Evolutionary conservation across 2,797 vertebrate species (phyloP), one percentile per base, ranked within the genome.

Genomic region (Brotula barbata): DNA sequence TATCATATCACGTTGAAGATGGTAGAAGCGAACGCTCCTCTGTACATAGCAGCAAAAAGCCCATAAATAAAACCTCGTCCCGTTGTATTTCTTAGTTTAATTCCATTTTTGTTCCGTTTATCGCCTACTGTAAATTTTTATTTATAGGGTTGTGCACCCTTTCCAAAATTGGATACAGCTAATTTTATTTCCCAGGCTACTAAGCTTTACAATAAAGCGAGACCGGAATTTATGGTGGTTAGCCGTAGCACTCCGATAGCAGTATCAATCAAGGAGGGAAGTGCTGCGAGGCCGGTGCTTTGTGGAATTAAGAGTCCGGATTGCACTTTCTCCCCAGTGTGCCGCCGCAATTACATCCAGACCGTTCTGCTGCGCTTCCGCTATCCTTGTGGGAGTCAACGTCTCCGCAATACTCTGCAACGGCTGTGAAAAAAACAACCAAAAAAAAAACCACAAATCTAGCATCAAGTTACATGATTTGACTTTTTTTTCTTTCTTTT

Each of bases 111-210:
- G 39, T 23, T n/a, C n/a, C 42, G 10, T 85, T 86, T 84, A 84
- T 84, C 67, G 63, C 78, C 68, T 13, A 61, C 74, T 53, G 76
- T 85, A 84, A 87, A 85, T 66, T 49, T 48, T 78, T 75, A 81
- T 86, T 87, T 78, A 82, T 72, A 14, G 71, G 22, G 51, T 78
- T 62, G 56, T 31, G 64, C 55, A 36, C 31, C 68, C 51, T 48
- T 64, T 73, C 80, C 80, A 83, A 80, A 85, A 80, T 77, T 67
- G 71, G 77, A 85, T 72, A 74, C 58, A 70, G 81, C 81, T 88
- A 79, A 86, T 88, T 88, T 85, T 87, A 89, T 89, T 87, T 85
- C 79, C 64, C 2, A 48, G 72, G 69, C 77, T 72, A 71, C 85
- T 87, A 78, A 86, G 81, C 84, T 82, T 81, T 83, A 88, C 80